phyloP scores from a whole-genome alignment of 2,888 invertebrate genomes.

The Nysson spinosus region DNA sequence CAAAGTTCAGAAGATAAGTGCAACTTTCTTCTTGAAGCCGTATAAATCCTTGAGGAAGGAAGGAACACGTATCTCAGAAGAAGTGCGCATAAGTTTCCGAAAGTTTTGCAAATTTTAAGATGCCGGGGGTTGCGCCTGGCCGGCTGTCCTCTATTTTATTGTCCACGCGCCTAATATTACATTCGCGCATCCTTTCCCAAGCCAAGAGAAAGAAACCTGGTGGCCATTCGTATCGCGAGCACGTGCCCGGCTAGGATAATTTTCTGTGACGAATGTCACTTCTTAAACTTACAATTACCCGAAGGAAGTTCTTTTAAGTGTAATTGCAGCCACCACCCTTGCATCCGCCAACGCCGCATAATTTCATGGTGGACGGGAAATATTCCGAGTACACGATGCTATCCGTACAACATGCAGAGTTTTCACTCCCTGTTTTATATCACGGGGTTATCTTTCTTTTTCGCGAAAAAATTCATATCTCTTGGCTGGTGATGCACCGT shows the following conservation, averaged over 20 bases:
- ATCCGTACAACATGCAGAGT: slow-evolving; percentile 1
- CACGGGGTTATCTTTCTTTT: slow-evolving; percentile 9
- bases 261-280: slow-evolving; percentile 65
- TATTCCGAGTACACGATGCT: slow-evolving; percentile 47
- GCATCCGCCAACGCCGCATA: slow-evolving; percentile 34
- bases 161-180: slow-evolving; percentile 44
- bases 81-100: slow-evolving; percentile 52
- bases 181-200: slow-evolving; percentile 29
- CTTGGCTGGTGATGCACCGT: slow-evolving; percentile 12
- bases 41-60: slow-evolving; percentile 47
- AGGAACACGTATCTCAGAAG: slow-evolving; percentile 45
- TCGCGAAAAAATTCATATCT: slow-evolving; percentile 44
- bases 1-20: slow-evolving; percentile 19
- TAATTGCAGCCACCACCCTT: slow-evolving; percentile 45
- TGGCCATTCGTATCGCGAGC: slow-evolving; percentile 68
- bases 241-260: slow-evolving; percentile 56
- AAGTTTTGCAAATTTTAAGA: slow-evolving; percentile 52
- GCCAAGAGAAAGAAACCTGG: slow-evolving; percentile 15
- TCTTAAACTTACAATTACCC: slow-evolving; percentile 50
- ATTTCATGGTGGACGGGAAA: slow-evolving; percentile 42
- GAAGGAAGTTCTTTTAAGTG: slow-evolving; percentile 43
- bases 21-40: slow-evolving; percentile 35
- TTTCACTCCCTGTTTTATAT: slow-evolving; percentile 43
- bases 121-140: neutral
- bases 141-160: slow-evolving; percentile 42